phyloP scores from a whole-genome alignment of 2,113 vertebrate species.

The Anoura caudifer region DNA sequence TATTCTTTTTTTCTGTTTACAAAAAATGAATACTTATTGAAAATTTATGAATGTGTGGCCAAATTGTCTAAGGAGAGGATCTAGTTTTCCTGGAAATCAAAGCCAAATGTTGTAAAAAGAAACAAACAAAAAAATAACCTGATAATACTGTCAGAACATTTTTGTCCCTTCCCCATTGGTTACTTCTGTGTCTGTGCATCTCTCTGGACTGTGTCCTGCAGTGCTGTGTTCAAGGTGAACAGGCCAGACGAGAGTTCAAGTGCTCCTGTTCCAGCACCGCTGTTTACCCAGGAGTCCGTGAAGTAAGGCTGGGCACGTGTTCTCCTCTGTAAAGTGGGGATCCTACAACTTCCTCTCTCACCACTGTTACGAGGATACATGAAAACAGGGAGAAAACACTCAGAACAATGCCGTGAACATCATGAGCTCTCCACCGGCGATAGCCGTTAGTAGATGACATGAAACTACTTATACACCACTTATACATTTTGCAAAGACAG shows the following conservation, averaged over 20 bases:
- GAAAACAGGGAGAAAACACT: background rate
- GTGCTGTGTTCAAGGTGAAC: background rate
- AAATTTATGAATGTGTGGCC: background rate
- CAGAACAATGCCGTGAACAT: background rate
- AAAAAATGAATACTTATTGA: background rate
- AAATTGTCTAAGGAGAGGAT: background rate
- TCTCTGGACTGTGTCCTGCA: background rate
- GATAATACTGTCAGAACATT: background rate
- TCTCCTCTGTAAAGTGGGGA: background rate
- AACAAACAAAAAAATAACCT: background rate
- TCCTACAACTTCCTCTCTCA: background rate
- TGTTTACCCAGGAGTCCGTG: background rate
- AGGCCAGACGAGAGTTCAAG: background rate
- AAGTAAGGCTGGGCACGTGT: background rate
- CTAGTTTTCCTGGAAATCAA: background rate
- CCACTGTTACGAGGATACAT: background rate
- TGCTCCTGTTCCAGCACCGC: background rate
- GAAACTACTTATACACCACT: background rate
- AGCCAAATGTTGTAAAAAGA: background rate
- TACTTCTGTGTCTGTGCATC: rapidly evolving
- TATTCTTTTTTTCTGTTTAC: background rate
- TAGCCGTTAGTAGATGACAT: background rate
- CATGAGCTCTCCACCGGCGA: background rate
- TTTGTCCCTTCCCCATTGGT: background rate
- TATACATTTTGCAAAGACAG: background rate